Percentiles rank a stretch among this genome's conserved stretches.
Evolutionary conservation across 1,140 invertebrate genomes (phyloP).

Genomic region (Meloidogyne exigua): DNA sequence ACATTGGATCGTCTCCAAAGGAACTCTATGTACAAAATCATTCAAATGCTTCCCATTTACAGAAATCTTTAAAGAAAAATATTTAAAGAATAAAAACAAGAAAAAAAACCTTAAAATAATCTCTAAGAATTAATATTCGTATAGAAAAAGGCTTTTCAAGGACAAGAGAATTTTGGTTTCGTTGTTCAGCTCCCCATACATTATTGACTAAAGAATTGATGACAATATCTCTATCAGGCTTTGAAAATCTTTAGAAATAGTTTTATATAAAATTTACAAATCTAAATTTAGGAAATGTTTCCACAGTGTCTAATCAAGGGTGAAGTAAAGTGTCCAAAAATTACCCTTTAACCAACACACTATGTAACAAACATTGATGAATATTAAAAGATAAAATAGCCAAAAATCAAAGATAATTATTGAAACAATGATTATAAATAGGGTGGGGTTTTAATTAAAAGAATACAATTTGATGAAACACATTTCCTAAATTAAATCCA

Average conservation of each 20-base stretch:
- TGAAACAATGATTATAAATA: no score
- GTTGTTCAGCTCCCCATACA: conserved; percentile 45
- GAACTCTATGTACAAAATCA: conserved; percentile 50
- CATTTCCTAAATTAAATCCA: no score
- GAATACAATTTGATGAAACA: no score
- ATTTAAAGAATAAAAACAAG: conserved; percentile 23
- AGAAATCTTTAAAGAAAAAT: conserved; percentile 29
- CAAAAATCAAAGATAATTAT: no score
- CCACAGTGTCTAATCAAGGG: no score
- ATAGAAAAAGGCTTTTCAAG: conserved; percentile 39
- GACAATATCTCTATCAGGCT: conserved; percentile 45
- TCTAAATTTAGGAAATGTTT: no score
- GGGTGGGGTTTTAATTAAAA: no score
- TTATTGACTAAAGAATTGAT: conserved; percentile 51
- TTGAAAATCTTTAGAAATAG: conserved; percentile 33
- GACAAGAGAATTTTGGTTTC: conserved; percentile 31
- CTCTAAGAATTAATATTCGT: conserved; percentile 39
- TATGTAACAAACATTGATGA: no score
- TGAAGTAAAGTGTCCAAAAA: no score
- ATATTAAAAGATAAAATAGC: no score
- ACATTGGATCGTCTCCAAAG: conserved; percentile 31
- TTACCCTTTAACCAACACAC: no score
- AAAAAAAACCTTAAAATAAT: conserved; percentile 48
- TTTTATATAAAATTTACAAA: no score
- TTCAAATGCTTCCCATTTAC: conserved; percentile 43